Conservation (phyloP, 2,888 invertebrate genomes). For the Drosophila nr. perissopoda region DNA sequence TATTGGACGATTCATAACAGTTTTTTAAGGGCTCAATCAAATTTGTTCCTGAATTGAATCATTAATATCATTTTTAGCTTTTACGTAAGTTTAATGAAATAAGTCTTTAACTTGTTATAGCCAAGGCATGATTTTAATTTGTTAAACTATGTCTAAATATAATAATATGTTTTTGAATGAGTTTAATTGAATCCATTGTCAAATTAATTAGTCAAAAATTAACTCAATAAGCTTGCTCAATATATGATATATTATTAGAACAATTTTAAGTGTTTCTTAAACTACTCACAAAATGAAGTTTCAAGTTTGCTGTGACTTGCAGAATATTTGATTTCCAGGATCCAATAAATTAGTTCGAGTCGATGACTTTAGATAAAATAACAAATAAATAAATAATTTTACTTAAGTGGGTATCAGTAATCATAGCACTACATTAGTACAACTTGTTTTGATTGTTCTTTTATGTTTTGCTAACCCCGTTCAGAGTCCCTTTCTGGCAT, state of each 20-base stretch:
- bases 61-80: not conserved
- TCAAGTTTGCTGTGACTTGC: not conserved
- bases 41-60: not conserved
- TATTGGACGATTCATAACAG: not conserved
- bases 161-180: not conserved
- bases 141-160: not conserved
- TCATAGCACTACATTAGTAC: too few relatives aligned
- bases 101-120: not conserved
- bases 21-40: not conserved
- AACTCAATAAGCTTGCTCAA: not conserved
- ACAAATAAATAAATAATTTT: constrained; percentile 1
- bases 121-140: not conserved
- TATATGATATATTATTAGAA: not conserved
- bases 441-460: not conserved
- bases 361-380: not conserved
- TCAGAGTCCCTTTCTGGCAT: constrained; percentile 16
- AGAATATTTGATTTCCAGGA: not conserved
- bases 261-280: not conserved
- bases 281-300: not conserved
- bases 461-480: not conserved
- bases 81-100: accelerated
- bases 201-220: not conserved
- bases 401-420: too few relatives aligned
- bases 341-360: not conserved
- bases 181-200: not conserved